A percentile compares a stretch with the other conserved stretches of the same genome.
phyloP scores from a whole-genome alignment of 1,140 invertebrate genomes.

The Diabrotica virgifera region DNA sequence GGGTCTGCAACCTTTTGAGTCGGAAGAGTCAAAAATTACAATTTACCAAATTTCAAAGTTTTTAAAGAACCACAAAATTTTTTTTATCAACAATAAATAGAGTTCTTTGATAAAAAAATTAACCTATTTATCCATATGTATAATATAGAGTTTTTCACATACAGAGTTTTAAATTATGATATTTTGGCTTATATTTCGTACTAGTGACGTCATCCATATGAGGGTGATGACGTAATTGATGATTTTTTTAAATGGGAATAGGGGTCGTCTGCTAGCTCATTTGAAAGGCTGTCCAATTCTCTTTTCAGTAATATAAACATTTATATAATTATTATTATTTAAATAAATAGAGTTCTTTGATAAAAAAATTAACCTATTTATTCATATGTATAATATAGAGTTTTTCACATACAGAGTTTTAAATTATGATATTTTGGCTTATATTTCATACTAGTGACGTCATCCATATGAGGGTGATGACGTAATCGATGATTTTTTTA shows the following conservation, averaged over 20 bases:
- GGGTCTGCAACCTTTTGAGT: background rate
- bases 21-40: background rate
- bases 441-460: too few relatives aligned
- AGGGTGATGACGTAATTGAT: too few relatives aligned
- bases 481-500: too few relatives aligned
- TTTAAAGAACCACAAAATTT: background rate
- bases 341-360: background rate
- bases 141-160: conserved; percentile 1
- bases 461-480: too few relatives aligned
- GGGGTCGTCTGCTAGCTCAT: too few relatives aligned
- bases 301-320: too few relatives aligned
- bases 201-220: background rate
- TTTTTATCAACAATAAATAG: background rate
- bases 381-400: background rate
- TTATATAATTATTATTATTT: background rate
- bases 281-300: too few relatives aligned
- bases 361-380: background rate
- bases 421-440: too few relatives aligned
- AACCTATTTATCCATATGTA: background rate
- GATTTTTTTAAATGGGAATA: too few relatives aligned
- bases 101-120: background rate
- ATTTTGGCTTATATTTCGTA: too few relatives aligned
- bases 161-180: too few relatives aligned
- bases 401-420: background rate
- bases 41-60: too few relatives aligned